Conservation (phyloP, 2,797 vertebrate genomes). For the Oophaga sylvatica region DNA sequence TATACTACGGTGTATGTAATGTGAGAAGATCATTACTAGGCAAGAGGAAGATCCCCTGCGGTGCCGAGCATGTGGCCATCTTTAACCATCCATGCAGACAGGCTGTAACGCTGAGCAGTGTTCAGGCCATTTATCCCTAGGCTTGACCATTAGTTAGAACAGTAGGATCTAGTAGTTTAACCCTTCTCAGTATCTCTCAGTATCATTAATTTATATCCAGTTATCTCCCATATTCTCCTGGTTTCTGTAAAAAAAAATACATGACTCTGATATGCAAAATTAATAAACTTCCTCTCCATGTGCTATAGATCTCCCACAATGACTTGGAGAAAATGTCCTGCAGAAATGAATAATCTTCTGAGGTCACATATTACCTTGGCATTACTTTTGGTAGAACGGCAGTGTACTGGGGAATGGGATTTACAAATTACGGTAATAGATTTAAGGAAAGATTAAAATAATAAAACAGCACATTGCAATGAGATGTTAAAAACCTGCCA, state of each 20-base stretch:
- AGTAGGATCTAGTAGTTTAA: background rate
- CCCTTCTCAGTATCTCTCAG: background rate
- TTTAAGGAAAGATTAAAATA: background rate
- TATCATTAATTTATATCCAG: background rate
- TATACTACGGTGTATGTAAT: background rate
- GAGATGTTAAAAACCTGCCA: background rate
- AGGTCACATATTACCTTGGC: background rate
- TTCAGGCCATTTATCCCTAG: background rate
- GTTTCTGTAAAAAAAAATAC: background rate
- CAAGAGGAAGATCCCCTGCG: background rate
- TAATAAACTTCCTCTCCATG: background rate
- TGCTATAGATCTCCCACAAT: background rate
- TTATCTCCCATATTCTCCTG: background rate
- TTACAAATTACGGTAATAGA: background rate
- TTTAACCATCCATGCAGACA: background rate
- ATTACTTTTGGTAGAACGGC: background rate
- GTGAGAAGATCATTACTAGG: background rate
- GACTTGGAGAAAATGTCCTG: background rate
- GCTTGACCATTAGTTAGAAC: background rate
- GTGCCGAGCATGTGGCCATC: background rate
- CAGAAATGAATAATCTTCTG: slow-evolving; percentile 1
- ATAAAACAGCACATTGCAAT: background rate
- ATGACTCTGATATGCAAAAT: background rate
- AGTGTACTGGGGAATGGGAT: background rate
- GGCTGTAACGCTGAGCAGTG: background rate